Base-by-base conservation (phyloP, 2,113 vertebrate genomes). In the Stegostoma tigrinum region DNA sequence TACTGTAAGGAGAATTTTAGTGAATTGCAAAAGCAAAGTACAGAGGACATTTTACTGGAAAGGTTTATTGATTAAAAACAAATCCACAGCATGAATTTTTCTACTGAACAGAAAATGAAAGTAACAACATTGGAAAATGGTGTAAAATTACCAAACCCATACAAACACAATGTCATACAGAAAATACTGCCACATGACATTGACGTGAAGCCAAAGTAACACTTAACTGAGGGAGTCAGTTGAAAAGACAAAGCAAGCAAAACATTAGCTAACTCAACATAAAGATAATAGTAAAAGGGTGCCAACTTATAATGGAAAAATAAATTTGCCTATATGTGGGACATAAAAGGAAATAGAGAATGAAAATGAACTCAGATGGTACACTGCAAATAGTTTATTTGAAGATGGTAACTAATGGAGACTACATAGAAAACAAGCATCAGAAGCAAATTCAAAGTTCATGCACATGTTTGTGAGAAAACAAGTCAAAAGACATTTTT, bases 201-300 rank as follows among this genome's bases (percentile, higher is more conserved):
- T 93, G 89, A 67, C 34, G 38, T n/a, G 66, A 93, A 66, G 89
- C 89, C 89, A 93, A 66, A 38, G 17, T 67, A 93, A 67, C 89
- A 67, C 89, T 93, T 34, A 93, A 42, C 61, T 66, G 61, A 93
- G 61, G 61, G 66, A 93, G 30, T 21, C 89, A 23, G 17, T 66
- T 93, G 61, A 64, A 67, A 93, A 66, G 30, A 93, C 89, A 67
- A 93, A 93, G 61, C 89, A 93, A 93, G 17, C 61, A 93, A 93
- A 87, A 93, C 34, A 93, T 66, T 38, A 93, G 38, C 89, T 66
- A 66, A 38, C 61, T 93, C 34, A 66, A 23, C 89, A 38, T 61
- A 67, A 66, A 66, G 61, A 83, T 66, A 21, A 83, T 42, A 83
- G 38, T 21, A 7, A 80, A 75, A 83, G 80, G 5, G 4, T 83